Percentiles rank a stretch among this genome's conserved stretches.
Conservation (phyloP, 2,113 vertebrate genomes). For the Lepus americanus region DNA sequence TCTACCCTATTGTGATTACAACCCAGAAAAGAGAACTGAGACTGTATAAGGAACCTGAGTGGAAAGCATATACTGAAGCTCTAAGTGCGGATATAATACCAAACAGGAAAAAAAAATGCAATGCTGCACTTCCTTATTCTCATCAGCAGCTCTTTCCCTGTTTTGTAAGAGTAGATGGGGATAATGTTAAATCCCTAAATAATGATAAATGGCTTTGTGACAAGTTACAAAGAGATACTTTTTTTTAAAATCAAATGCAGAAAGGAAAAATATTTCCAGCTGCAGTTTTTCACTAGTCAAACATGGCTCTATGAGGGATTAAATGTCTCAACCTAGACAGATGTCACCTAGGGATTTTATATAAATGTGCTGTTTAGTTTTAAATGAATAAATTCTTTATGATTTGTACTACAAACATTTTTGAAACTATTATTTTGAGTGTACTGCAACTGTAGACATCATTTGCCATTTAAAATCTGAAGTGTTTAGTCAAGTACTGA, state of each 20-base stretch:
- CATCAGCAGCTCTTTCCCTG: not conserved
- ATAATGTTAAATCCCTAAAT: conserved; percentile 51
- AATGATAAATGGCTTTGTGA: conserved; percentile 48
- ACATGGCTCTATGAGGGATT: conserved; percentile 56
- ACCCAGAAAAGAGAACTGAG: conserved; percentile 67
- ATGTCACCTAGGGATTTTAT: conserved; percentile 63
- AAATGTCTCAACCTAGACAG: conserved; percentile 75
- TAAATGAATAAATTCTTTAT: conserved; percentile 64
- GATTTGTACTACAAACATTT: conserved; percentile 77
- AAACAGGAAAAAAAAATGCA: conserved; percentile 70
- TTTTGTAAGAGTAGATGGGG: conserved; percentile 40
- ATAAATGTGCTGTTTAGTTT: conserved; percentile 73
- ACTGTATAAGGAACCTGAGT: conserved; percentile 42
- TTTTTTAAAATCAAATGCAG: conserved; percentile 58
- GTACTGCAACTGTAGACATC: conserved; percentile 74
- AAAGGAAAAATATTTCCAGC: conserved; percentile 56
- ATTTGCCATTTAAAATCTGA: conserved; percentile 76
- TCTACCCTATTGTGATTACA: conserved; percentile 57
- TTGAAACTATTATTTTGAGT: conserved; percentile 75
- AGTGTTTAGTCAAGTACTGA: conserved; percentile 82
- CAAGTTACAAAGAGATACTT: conserved; percentile 64
- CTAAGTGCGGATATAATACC: conserved; percentile 70
- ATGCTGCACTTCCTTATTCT: conserved; percentile 52
- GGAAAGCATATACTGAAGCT: conserved; percentile 20
- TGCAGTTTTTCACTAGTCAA: conserved; percentile 72